Evolutionary conservation across 2,797 vertebrate species (phyloP), one percentile per base, ranked within the genome.

Genomic region (Monodelphis domestica): DNA sequence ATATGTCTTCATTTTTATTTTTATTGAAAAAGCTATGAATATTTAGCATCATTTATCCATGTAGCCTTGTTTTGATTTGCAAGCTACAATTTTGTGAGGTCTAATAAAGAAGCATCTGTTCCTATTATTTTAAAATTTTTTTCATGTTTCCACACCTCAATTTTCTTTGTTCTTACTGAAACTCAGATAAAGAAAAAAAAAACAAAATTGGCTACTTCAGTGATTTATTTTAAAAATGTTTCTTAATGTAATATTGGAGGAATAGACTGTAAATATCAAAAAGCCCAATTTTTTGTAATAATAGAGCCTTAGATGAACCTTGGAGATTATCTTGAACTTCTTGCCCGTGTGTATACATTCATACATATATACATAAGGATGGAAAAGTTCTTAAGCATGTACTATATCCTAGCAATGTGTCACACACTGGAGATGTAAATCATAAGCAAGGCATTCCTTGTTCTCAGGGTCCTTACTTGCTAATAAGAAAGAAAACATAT

Each of bases 1-100:
- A 63, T 38, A 45, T 89, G n/a, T 55, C 51, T 95, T 96, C 59
- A 15, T 7, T 87, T 94, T 96, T 89, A 91, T 88, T 90, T 92
- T 50, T 87, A 78, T 15, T 14, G 17, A 59, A 53, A 29, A 38
- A 90, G n/a, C 29, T 28, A 87, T 93, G 78, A 89, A 21, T 15
- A 0, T 59, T 94, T 87, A 92, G n/a, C n/a, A n/a, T n/a, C 10
- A 56, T 55, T 53, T 70, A 17, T 28, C 87, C 1, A 91, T 33
- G 4, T n/a, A 91, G 88, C 38, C 52, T 90, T 4, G 50, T 93
- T 95, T 93, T 94, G 12, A 53, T 90, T 30, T 90, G 87, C 24
- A 89, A 84, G 38, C 7, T 45, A 91, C 12, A 88, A 88, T 92
- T 95, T 90, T 90, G 6, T 91, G 17, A 91, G 17, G 17, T 9